Conservation (phyloP, 2,888 invertebrate species). For the Malthinus seriepunctatus region DNA sequence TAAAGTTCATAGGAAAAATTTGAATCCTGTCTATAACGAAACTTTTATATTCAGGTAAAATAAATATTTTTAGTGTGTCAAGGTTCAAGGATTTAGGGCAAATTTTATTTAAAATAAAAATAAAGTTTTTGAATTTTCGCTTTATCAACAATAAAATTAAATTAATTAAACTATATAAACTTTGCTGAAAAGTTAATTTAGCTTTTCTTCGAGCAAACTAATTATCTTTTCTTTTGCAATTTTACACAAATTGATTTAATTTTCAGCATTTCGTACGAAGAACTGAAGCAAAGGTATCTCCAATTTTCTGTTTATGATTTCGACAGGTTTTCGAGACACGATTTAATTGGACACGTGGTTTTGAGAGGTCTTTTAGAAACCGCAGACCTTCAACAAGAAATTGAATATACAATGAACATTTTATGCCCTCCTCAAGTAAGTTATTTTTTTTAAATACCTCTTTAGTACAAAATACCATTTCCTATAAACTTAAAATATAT, state of each 20-base stretch:
- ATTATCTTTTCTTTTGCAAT: background rate
- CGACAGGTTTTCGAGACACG: constrained; percentile 85
- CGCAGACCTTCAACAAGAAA: constrained; percentile 77
- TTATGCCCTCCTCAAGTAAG: constrained; percentile 75
- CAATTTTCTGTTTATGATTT: constrained; percentile 90
- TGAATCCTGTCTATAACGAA: constrained; percentile 83
- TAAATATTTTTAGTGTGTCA: background rate
- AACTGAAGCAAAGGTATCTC: constrained; percentile 73
- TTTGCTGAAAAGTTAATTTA: background rate
- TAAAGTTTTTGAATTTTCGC: background rate
- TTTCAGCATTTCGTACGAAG: constrained; percentile 73
- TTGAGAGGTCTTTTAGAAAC: constrained; percentile 77
- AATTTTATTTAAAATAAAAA: background rate
- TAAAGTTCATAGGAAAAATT: constrained; percentile 78
- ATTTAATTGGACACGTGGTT: constrained; percentile 84
- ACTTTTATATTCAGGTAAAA: constrained; percentile 78
- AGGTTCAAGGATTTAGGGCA: background rate
- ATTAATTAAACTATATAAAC: no score
- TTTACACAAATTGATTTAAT: background rate
- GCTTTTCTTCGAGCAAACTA: background rate
- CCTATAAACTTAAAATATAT: no score
- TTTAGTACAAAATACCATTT: no score
- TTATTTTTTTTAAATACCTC: constrained; percentile 11
- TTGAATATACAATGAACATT: constrained; percentile 84
- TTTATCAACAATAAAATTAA: no score